Percentiles rank a stretch among this genome's conserved stretches.
Conservation (phyloP, 1,140 invertebrate species). For the Caenorhabditis briggsae region DNA sequence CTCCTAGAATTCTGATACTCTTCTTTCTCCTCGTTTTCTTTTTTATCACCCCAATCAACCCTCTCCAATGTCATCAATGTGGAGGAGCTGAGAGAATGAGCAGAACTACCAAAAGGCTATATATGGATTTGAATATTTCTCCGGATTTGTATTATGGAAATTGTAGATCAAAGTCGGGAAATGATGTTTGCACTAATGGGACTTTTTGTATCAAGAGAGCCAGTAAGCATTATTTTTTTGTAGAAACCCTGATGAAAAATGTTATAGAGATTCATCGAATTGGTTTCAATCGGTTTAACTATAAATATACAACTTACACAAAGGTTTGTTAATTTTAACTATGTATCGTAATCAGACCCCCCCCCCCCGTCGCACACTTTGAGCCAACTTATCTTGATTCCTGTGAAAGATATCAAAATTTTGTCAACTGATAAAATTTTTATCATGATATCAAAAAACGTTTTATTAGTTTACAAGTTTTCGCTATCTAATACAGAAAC, state of each 20-base stretch:
- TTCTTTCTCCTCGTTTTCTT: not conserved
- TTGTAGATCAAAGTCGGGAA: not conserved
- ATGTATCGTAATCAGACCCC: too few species aligned
- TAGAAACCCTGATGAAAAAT: not conserved
- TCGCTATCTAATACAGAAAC: too few species aligned
- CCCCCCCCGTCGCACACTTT: too few species aligned
- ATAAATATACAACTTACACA: not conserved
- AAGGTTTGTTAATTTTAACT: slow-evolving; percentile 2
- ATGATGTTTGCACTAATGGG: slow-evolving; percentile 14
- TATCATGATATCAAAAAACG: too few species aligned
- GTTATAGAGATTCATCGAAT: not conserved
- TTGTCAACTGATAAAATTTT: too few species aligned
- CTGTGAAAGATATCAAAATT: too few species aligned
- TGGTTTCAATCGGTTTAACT: slow-evolving; percentile 7
- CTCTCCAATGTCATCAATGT: slow-evolving; percentile 22
- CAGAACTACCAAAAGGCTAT: not conserved
- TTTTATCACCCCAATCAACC: not conserved
- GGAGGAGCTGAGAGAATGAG: not conserved
- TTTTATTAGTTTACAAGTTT: too few species aligned
- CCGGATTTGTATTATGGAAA: slow-evolving; percentile 6
- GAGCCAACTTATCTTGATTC: not conserved
- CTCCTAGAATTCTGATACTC: not conserved
- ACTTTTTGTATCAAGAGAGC: slow-evolving; percentile 30
- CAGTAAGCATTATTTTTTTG: not conserved
- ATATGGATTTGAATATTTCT: not conserved